A percentile compares a stretch with the other conserved stretches of the same genome.
Conservation (phyloP, 2,797 vertebrate genomes). For the Telmatherina bonti region DNA sequence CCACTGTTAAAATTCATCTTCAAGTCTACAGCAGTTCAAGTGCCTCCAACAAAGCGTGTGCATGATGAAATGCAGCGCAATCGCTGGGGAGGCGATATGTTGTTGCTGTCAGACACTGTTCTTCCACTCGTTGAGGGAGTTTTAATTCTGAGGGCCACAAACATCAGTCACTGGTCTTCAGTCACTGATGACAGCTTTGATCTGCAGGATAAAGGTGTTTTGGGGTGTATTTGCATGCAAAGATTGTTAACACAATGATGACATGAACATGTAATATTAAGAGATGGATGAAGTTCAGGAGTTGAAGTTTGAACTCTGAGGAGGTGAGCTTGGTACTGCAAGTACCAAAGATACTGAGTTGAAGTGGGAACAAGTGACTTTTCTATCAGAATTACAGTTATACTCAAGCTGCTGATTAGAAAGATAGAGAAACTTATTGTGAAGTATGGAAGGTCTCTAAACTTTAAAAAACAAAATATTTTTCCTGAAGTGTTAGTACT, state of each 20-base stretch:
- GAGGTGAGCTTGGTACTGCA: neutral
- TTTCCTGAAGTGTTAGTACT: too few species aligned
- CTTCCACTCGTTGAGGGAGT: conserved; percentile 39
- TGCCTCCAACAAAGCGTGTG: conserved; percentile 50
- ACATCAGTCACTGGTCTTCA: conserved; percentile 46
- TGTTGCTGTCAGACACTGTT: conserved; percentile 48
- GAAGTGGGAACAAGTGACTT: too few species aligned
- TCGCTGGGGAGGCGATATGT: conserved; percentile 14
- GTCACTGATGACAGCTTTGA: conserved; percentile 57
- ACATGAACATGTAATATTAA: conserved; percentile 38
- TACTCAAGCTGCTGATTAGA: conserved; percentile 4
- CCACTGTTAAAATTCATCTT: conserved; percentile 57
- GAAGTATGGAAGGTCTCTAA: too few species aligned
- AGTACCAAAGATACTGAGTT: too few species aligned
- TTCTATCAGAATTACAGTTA: conserved; percentile 23
- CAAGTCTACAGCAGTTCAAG: conserved; percentile 41
- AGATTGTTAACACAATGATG: conserved; percentile 17
- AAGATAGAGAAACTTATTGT: neutral
- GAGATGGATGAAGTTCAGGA: conserved; percentile 28
- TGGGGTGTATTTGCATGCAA: conserved; percentile 47
- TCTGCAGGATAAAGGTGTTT: conserved; percentile 57
- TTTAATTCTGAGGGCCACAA: conserved; percentile 39
- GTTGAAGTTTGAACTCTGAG: neutral
- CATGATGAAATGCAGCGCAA: conserved; percentile 79
- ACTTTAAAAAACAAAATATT: too few species aligned